These are phyloP conservation scores for Neoarius graeffei DNA, from an alignment of 2,113 vertebrate species.

Conservation along the genomic window DNA sequence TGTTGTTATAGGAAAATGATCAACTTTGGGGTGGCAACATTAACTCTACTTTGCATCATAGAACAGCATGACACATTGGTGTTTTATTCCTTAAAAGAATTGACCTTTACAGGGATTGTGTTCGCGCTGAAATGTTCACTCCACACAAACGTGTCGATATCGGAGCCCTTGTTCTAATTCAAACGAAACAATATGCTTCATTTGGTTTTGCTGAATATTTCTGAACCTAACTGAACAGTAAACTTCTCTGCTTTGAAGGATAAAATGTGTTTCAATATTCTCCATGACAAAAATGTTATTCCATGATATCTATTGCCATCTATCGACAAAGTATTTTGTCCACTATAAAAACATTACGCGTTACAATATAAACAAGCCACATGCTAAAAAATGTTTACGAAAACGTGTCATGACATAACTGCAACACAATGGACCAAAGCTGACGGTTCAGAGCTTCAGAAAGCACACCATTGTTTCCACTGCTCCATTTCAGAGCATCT, in stretches of 20 bases:
- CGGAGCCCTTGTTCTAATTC: not conserved
- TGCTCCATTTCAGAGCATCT: slow-evolving; percentile 33
- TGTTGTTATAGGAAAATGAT: not conserved
- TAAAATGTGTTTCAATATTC: not conserved
- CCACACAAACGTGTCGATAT: not conserved
- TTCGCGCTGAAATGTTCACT: not conserved
- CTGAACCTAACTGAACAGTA: not conserved
- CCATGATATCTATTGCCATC: not conserved
- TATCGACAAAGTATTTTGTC: not conserved
- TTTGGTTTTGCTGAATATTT: not conserved
- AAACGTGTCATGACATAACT: slow-evolving; percentile 47
- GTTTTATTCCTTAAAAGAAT: not conserved
- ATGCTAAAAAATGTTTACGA: slow-evolving; percentile 32
- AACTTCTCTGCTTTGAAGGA: not conserved
- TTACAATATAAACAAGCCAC: not conserved
- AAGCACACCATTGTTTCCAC: slow-evolving; percentile 51
- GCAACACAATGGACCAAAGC: slow-evolving; percentile 26
- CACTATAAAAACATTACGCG: not conserved
- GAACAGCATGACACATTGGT: not conserved
- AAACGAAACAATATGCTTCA: not conserved
- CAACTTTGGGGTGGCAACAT: not conserved
- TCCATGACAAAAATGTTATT: not conserved
- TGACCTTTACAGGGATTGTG: not conserved
- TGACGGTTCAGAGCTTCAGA: slow-evolving; percentile 42
- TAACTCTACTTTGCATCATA: not conserved